Base-by-base conservation (phyloP, 1,140 invertebrate genomes). In the Euglossa dilemma region DNA sequence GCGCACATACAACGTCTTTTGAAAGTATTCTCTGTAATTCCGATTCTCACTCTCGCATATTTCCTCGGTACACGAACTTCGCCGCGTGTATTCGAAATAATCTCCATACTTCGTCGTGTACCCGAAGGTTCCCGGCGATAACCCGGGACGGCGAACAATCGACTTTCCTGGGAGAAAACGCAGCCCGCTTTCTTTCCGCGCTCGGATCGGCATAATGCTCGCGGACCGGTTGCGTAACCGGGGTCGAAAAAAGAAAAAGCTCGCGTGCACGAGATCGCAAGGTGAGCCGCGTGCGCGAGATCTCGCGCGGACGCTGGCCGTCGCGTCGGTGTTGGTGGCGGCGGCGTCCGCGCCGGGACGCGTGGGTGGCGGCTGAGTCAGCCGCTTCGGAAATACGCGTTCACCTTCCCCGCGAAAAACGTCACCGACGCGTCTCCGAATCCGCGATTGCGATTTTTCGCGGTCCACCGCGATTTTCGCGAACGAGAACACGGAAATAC, bases 301-400 rank as follows among this genome's bases (percentile, higher is more conserved):
- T 56, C 54, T 64, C 25, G 54, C 45, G 63, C 43, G 1, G 25
- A n/a, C 36, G 28, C 9, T 23, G 20, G 18, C 59, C 54, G 18
- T 43, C n/a, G 8, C n/a, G 20, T 25, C 23, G 20, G 77, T 36
- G 25, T 63, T 28, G 18, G 9, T 36, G 36, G 18, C 18, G 36
- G 6, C 11, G 50, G 50, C 50, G 50, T 36, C 36, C 36, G 36
- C 36, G 36, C 36, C 36, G 12, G 6, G 9, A 88, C 70, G 90
- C 84, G 91, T 92, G 87, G 91, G 91, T 83, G 90, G 83, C 63
- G 85, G 47, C 23, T 92, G 91, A 92, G 75, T 92, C 91, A 92
- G 78, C 85, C 45, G 43, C 63, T 72, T 85, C 91, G 91, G 87
- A 91, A 91, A 91, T 91, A 91, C 50, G 71, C 78, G 73, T 36